Evolutionary conservation across 2,113 vertebrate genomes (phyloP).

Genomic region (Elachura formosa): DNA sequence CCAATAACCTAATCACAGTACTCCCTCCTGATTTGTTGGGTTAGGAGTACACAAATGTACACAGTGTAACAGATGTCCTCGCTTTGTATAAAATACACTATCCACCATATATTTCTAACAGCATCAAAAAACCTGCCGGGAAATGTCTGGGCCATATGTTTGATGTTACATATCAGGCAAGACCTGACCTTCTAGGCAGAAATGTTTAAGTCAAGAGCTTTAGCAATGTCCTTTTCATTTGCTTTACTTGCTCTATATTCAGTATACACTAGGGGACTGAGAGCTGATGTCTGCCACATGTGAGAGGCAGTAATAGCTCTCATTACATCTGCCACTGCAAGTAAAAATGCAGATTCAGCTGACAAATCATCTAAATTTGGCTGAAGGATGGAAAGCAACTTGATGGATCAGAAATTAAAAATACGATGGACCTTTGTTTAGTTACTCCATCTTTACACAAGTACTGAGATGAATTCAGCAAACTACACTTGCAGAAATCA

Average conservation of each 20-base stretch:
- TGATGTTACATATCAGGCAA: not conserved
- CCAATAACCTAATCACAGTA: not conserved
- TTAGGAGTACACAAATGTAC: not conserved
- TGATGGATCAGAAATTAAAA: not conserved
- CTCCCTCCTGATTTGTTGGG: not conserved
- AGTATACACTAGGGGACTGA: not conserved
- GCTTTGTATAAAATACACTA: not conserved
- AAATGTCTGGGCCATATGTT: not conserved
- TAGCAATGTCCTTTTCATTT: not conserved
- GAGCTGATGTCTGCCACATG: not conserved
- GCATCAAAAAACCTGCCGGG: not conserved
- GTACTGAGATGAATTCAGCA: not conserved
- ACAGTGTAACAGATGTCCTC: not conserved
- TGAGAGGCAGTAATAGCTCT: constrained; percentile 13
- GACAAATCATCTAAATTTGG: constrained; percentile 27
- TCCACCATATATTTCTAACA: not conserved
- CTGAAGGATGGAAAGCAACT: constrained; percentile 4
- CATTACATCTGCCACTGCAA: constrained; percentile 38
- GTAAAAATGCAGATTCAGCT: constrained; percentile 35
- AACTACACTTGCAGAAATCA: not conserved
- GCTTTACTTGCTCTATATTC: constrained; percentile 3
- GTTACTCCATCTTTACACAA: not conserved
- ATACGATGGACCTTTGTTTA: not conserved
- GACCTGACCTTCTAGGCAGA: not conserved
- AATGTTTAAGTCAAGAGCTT: not conserved